phyloP scores from a whole-genome alignment of 2,888 invertebrate genomes.

The Entomobrya proxima region DNA sequence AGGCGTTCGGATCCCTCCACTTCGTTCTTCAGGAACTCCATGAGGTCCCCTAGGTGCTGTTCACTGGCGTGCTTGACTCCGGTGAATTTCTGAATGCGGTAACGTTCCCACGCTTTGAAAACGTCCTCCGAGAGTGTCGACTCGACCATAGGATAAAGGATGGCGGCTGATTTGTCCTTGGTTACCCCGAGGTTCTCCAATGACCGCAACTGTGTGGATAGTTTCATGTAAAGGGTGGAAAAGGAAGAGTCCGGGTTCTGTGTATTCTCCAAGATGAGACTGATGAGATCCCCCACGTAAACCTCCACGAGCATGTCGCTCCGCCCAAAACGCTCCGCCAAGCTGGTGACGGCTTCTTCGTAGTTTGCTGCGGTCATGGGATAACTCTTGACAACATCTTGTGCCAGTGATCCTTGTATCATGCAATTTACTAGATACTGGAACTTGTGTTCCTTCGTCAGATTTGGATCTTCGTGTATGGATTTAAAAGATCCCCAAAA shows the following conservation, averaged over 20 bases:
- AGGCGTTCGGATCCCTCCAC: slow-evolving; percentile 44
- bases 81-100: slow-evolving; percentile 75
- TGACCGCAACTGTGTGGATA: slow-evolving; percentile 56
- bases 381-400: slow-evolving; percentile 72
- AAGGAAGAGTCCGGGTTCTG: slow-evolving; percentile 41
- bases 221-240: slow-evolving; percentile 49
- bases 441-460: slow-evolving; percentile 55
- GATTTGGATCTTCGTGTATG: slow-evolving; percentile 60
- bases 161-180: slow-evolving; percentile 45
- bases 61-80: slow-evolving; percentile 28
- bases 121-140: slow-evolving; percentile 67
- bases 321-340: slow-evolving; percentile 62
- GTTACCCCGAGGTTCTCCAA: slow-evolving; percentile 65
- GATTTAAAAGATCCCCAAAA: slow-evolving; percentile 75
- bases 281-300: slow-evolving; percentile 75
- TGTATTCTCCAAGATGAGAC: slow-evolving; percentile 72
- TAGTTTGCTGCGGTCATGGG: slow-evolving; percentile 74
- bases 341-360: slow-evolving; percentile 65
- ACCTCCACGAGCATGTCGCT: slow-evolving; percentile 75
- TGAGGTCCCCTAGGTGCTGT: slow-evolving; percentile 5
- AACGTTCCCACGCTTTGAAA: slow-evolving; percentile 54
- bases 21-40: slow-evolving; percentile 51
- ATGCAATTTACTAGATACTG: slow-evolving; percentile 73
- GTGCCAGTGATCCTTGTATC: slow-evolving; percentile 69
- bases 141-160: slow-evolving; percentile 69